A percentile compares a stretch with the other conserved stretches of the same genome.
Conservation (phyloP, 2,888 invertebrate species). For the Drosophila cracens region DNA sequence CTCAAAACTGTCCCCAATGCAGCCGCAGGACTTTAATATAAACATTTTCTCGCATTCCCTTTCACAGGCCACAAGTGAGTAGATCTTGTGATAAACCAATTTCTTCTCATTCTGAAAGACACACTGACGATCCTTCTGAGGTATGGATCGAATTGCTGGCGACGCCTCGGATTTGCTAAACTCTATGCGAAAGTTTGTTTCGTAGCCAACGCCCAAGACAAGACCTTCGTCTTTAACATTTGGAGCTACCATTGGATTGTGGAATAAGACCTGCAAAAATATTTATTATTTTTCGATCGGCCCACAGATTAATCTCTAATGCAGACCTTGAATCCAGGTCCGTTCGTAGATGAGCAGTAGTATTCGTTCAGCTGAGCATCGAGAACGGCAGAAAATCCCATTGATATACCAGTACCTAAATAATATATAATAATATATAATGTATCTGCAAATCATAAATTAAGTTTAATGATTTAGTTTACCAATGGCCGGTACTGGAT, state of each 20-base stretch:
- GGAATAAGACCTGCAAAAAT: slow-evolving; percentile 83
- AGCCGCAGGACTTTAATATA: slow-evolving; percentile 67
- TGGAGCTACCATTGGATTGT: slow-evolving; percentile 92
- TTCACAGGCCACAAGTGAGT: slow-evolving; percentile 77
- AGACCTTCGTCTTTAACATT: slow-evolving; percentile 90
- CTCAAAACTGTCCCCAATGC: slow-evolving; percentile 81
- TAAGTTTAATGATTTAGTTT: background rate
- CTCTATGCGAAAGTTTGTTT: slow-evolving; percentile 88
- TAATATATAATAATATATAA: background rate
- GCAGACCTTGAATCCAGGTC: slow-evolving; percentile 84
- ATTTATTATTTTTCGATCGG: background rate
- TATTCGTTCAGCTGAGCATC: slow-evolving; percentile 90
- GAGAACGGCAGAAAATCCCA: slow-evolving; percentile 89
- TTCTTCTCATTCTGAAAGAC: slow-evolving; percentile 89
- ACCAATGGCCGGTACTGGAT: slow-evolving; percentile 86
- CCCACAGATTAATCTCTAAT: background rate
- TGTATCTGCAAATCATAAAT: background rate
- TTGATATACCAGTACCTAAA: slow-evolving; percentile 88
- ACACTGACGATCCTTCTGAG: slow-evolving; percentile 89
- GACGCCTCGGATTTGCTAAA: slow-evolving; percentile 89
- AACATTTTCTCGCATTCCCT: slow-evolving; percentile 87
- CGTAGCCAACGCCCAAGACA: slow-evolving; percentile 89
- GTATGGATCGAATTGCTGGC: slow-evolving; percentile 86
- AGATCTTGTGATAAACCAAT: slow-evolving; percentile 87
- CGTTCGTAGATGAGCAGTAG: slow-evolving; percentile 91